These are phyloP conservation scores for Grammomys surdaster DNA, from an alignment of 2,113 vertebrate genomes.

Conservation along the genomic window DNA sequence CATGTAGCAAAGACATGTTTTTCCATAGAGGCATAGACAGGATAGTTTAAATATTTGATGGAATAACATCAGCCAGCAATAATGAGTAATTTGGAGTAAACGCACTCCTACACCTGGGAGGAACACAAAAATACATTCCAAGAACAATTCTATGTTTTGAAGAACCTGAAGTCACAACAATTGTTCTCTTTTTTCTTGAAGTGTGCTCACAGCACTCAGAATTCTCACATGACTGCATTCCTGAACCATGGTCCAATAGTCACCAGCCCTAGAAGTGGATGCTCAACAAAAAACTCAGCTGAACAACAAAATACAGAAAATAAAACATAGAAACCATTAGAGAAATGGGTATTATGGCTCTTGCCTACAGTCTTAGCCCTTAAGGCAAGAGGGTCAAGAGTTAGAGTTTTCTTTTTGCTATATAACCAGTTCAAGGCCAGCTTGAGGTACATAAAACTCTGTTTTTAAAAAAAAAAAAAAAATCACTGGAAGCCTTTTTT, in stretches of 20 bases:
- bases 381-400: neutral
- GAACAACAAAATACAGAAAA: neutral
- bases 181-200: neutral
- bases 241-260: neutral
- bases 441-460: neutral
- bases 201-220: neutral
- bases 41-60: neutral
- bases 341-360: neutral
- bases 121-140: neutral
- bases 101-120: neutral
- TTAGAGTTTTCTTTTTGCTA: too few species aligned
- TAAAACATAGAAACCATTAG: neutral
- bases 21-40: neutral
- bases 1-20: neutral
- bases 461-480: neutral
- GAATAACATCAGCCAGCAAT: neutral
- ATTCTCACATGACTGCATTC: neutral
- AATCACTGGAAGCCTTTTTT: neutral
- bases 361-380: neutral
- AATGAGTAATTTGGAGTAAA: neutral
- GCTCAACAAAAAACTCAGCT: slow-evolving; percentile 2
- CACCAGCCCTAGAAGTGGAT: neutral
- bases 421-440: neutral
- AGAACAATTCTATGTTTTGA: neutral
- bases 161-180: neutral